Evolutionary conservation across 2,113 vertebrate genomes (phyloP).

Genomic region (Condylura cristata): DNA sequence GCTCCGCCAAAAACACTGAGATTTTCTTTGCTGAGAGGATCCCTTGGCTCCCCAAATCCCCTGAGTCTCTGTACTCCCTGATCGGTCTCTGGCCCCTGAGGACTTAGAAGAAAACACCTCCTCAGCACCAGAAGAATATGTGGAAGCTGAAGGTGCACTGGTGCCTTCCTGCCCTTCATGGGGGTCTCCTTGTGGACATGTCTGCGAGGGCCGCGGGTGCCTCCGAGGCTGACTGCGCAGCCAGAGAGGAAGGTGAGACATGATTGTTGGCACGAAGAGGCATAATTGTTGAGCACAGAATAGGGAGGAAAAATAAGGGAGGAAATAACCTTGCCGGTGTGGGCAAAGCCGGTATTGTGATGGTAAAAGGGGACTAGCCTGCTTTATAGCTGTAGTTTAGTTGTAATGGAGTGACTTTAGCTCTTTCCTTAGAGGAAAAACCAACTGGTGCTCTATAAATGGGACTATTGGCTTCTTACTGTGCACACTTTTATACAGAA

Average conservation of each 20-base stretch:
- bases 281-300: not conserved
- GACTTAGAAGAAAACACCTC: slow-evolving; percentile 39
- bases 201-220: not conserved
- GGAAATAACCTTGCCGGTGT: not conserved
- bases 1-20: slow-evolving; percentile 47
- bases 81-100: not conserved
- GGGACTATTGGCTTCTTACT: slow-evolving; percentile 21
- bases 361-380: not conserved
- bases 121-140: not conserved
- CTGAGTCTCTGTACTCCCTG: not conserved
- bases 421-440: slow-evolving; percentile 23
- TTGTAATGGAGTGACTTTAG: slow-evolving; percentile 31
- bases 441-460: not conserved
- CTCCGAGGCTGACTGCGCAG: not conserved
- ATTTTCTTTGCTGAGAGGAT: slow-evolving; percentile 30
- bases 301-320: slow-evolving; percentile 26
- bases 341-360: not conserved
- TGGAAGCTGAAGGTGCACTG: not conserved
- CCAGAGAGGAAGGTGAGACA: slow-evolving; percentile 25
- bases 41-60: not conserved
- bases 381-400: not conserved
- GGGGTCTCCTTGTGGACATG: not conserved
- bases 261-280: not conserved
- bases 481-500: slow-evolving; percentile 58
- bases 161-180: not conserved